Conservation (phyloP, 2,113 vertebrate species). For the Tor tambroides region DNA sequence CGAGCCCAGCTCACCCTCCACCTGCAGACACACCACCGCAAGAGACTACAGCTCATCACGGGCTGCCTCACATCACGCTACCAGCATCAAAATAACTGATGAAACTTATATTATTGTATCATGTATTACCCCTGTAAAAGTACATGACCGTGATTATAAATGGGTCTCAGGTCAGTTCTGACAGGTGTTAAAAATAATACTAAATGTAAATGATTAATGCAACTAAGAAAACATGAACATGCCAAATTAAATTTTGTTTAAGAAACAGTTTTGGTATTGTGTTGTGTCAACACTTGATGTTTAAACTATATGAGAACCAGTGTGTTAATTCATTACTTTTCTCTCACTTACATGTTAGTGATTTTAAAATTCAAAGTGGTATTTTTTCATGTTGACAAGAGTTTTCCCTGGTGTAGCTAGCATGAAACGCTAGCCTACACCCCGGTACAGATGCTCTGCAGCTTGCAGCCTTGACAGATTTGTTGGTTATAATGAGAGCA, state of each 20-base stretch:
- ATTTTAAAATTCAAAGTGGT: background rate
- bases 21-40: constrained; percentile 67
- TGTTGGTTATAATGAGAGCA: background rate
- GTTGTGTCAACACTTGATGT: background rate
- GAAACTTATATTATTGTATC: background rate
- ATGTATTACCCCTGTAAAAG: background rate
- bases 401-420: background rate
- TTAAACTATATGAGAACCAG: background rate
- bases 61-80: background rate
- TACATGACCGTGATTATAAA: background rate
- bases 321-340: background rate
- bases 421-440: background rate
- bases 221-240: background rate
- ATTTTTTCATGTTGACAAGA: background rate
- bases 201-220: background rate
- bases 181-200: background rate
- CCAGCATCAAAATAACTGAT: background rate
- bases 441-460: background rate
- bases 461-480: background rate
- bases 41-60: too few relatives aligned
- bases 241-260: background rate
- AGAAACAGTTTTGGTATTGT: background rate
- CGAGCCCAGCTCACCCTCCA: constrained; percentile 80
- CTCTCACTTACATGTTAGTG: background rate
- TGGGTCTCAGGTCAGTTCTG: background rate